phyloP scores from a whole-genome alignment of 1,140 invertebrate species.

The Drosophila kikkawai region DNA sequence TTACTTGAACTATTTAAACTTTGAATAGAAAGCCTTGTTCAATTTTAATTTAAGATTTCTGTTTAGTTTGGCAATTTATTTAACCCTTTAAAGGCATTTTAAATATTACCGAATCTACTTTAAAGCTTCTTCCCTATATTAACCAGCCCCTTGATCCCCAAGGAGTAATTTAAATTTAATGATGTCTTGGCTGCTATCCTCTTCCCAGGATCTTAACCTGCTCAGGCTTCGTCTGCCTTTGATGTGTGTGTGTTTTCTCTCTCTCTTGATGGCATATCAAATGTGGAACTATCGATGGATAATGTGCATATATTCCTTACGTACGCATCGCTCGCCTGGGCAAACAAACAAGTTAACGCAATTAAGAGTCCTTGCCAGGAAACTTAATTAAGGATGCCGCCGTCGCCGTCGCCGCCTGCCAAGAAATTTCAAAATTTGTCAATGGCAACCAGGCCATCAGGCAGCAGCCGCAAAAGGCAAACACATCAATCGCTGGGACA shows the following conservation, averaged over 20 bases:
- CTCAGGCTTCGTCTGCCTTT: conserved; percentile 43
- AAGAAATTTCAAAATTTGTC: conserved; percentile 59
- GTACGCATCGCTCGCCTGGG: conserved; percentile 32
- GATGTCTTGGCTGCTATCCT: conserved; percentile 9
- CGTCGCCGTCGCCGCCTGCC: conserved; percentile 11
- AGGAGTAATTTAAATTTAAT: conserved; percentile 64
- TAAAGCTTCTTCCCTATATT: not conserved
- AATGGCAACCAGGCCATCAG: conserved; percentile 57
- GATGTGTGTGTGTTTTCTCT: conserved; percentile 55
- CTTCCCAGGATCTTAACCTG: not conserved
- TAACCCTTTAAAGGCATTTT: not conserved
- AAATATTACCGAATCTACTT: too few relatives aligned
- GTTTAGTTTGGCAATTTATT: not conserved
- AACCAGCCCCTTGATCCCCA: not conserved
- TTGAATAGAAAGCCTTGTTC: not conserved
- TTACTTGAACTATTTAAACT: too few relatives aligned
- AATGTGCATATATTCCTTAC: conserved; percentile 44
- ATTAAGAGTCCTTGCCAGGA: conserved; percentile 57
- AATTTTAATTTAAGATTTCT: not conserved
- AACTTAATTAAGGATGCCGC: conserved; percentile 72
- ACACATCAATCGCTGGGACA: conserved; percentile 55
- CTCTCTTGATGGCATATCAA: conserved; percentile 62
- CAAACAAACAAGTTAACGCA: conserved; percentile 62
- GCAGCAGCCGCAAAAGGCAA: conserved; percentile 72
- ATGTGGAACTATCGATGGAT: conserved; percentile 79